Base-by-base conservation (phyloP, 2,888 invertebrate species). In the Drosophila anomalata region DNA sequence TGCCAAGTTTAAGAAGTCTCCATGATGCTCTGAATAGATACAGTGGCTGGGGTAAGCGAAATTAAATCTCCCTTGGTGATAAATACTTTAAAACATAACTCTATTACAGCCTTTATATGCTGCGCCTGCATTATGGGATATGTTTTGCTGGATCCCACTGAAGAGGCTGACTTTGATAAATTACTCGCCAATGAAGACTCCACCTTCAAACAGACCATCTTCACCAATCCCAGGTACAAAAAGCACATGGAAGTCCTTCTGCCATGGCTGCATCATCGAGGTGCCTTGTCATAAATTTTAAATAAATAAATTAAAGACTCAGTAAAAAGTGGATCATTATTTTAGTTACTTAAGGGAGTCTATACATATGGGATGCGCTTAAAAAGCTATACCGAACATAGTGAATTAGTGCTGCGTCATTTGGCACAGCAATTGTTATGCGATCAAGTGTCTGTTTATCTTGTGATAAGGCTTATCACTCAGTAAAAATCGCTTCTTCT, bases 261-360 rank as follows among this genome's bases (percentile, higher is more conserved):
- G 6, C 90, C 90, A 0, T 91, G 90, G 89, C 33, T 91, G 22
- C 76, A 84, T 33, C 78, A 85, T 56, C 79, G 78, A n/a, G 90
- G 90, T 0, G 76, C 75, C 5, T 62, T 89, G n/a, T 82, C 80
- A 54, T 55, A 50, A n/a, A 39, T 7, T 24, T 8, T 8, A 1
- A 0, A 11, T 14, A 36, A 36, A 5, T 29, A n/a, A 12, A 12
- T 12, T 36, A 36, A 36, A 12, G 22, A 24, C 3, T 4, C 3
- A 24, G n/a, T 36, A 36, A 36, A 2, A 11, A 6, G n/a, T 36
- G 11, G 3, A 4, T 36, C n/a, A 11, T 9, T n/a, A 12, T 36
- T 36, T 36, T 3, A 36, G 5, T 29, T 29, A 29, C 8, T 29
- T 29, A 29, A 0, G 22, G 22, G 22, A 22, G 22, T 22, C 22